Evolutionary conservation across 2,797 vertebrate species (phyloP).

Genomic region (Falco rusticolus): DNA sequence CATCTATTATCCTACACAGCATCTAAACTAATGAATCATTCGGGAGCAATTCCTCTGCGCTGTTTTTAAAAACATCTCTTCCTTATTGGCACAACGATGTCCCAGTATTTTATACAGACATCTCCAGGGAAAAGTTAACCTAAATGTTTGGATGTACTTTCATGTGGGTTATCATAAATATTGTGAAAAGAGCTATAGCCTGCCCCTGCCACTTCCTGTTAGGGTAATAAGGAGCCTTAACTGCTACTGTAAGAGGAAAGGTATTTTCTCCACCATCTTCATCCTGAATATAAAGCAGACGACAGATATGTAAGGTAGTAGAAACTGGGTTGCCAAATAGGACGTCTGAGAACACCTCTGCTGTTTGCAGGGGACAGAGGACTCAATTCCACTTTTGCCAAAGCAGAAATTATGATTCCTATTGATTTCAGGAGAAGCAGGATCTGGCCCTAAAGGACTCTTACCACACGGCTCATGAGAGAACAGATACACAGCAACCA

Average conservation of each 20-base stretch:
- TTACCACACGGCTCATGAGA: background rate
- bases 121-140: constrained; percentile 10
- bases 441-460: background rate
- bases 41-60: background rate
- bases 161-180: constrained; percentile 17
- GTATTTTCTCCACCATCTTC: background rate
- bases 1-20: background rate
- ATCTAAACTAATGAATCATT: constrained; percentile 37
- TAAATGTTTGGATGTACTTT: constrained; percentile 3
- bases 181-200: background rate
- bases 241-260: constrained; percentile 23
- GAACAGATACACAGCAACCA: background rate
- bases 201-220: background rate
- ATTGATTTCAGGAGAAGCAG: background rate
- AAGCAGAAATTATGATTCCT: background rate
- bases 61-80: constrained; percentile 7
- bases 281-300: background rate
- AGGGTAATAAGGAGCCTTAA: background rate
- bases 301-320: background rate
- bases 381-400: background rate
- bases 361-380: background rate
- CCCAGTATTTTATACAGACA: background rate
- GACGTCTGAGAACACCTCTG: background rate
- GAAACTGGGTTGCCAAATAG: background rate
- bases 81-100: background rate